phyloP scores from a whole-genome alignment of 2,797 vertebrate species.

The Sternarchorhynchus goeldii region DNA sequence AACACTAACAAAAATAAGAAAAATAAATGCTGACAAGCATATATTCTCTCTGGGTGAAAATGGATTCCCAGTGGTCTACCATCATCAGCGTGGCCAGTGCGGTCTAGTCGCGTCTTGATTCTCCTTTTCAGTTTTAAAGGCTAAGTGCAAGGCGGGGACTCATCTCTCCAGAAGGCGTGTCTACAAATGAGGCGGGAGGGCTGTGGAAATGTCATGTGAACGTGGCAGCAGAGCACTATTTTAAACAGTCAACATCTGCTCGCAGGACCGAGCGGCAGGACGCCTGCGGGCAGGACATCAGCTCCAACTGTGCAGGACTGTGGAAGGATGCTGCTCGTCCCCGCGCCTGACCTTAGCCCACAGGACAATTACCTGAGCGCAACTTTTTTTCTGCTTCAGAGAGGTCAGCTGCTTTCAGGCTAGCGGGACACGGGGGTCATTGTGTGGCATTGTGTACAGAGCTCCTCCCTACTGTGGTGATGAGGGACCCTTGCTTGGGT shows the following conservation, averaged over 20 bases:
- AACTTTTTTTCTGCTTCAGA: slow-evolving; percentile 70
- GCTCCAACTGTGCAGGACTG: slow-evolving; percentile 50
- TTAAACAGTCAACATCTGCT: slow-evolving; percentile 54
- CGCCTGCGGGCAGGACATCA: slow-evolving; percentile 53
- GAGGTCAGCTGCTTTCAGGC: slow-evolving; percentile 58
- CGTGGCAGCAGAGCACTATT: slow-evolving; percentile 40
- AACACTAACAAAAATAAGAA: slow-evolving; percentile 7
- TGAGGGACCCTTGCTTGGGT: neutral
- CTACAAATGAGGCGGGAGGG: slow-evolving; percentile 12
- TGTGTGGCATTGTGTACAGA: neutral
- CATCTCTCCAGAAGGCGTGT: neutral
- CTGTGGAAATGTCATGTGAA: slow-evolving; percentile 16
- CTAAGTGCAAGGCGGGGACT: neutral
- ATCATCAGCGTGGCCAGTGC: neutral
- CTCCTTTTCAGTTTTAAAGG: neutral
- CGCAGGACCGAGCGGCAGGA: slow-evolving; percentile 43
- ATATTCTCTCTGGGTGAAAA: slow-evolving; percentile 1
- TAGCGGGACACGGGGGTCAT: slow-evolving; percentile 55
- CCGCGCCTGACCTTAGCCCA: slow-evolving; percentile 72
- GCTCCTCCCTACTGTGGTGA: neutral
- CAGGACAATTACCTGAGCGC: slow-evolving; percentile 70
- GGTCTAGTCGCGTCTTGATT: neutral
- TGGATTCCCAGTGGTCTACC: slow-evolving; percentile 11
- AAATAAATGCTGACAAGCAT: slow-evolving; percentile 8
- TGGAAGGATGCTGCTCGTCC: slow-evolving; percentile 60